Evolutionary conservation across 2,113 vertebrate species (phyloP), one percentile per base, ranked within the genome.

Genomic region (Ancistrus triradiatus): DNA sequence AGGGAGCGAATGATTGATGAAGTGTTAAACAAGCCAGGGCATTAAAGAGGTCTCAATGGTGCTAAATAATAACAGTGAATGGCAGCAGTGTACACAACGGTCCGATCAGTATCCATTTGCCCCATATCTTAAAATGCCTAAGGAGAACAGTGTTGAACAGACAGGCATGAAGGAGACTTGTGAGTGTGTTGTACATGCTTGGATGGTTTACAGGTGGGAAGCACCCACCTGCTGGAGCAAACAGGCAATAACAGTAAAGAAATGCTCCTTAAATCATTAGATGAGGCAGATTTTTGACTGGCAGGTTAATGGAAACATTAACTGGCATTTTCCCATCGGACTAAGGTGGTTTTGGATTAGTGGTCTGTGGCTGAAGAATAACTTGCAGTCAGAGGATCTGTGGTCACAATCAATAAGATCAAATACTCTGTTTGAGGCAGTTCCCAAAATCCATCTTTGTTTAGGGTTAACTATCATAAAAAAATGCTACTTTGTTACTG

Each of bases 11-110:
- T 68, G 64, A 75, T 52, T 75, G 64, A 63, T 75, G 59, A 67
- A 67, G 31, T 58, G 68, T 67, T 70, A 63, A 71, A 71, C 73
- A 71, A 71, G 68, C 58, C 53, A 52, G 15, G 68, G 62, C 69
- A 71, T 64, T 71, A 68, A 59, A 46, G 64, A 68, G 43, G 59
- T 63, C 59, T 69, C 67, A 48, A 27, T 57, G 59, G 67, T 71
- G 63, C 51, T 68, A 67, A 68, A 75, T 68, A 56, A 75, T 63
- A 49, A 69, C 50, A 24, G 31, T 67, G 33, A 67, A 62, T 59
- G 63, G 52, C 58, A 63, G 40, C 37, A 49, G 72, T 61, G 66
- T 62, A 38, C n/a, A 61, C 51, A 66, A 62, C 57, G 49, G 37
- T 51, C 18, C 27, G 38, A 57, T 66, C 24, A 58, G 24, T 47